A percentile compares a stretch with the other conserved stretches of the same genome.
Evolutionary conservation across 2,113 vertebrate genomes (phyloP).

Genomic region (Thinocorus orbignyianus): DNA sequence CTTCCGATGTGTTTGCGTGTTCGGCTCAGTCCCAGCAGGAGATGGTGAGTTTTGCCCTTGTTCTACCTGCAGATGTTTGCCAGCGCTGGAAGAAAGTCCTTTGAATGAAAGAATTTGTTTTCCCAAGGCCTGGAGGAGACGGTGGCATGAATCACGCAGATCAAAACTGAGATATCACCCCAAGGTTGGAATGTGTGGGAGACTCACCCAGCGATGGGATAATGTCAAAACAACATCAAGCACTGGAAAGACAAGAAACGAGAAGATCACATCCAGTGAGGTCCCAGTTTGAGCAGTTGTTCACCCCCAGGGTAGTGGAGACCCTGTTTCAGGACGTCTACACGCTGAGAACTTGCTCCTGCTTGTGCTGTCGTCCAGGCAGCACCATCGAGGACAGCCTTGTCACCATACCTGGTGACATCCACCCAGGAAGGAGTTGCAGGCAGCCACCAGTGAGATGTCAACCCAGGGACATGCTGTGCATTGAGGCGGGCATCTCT

Average conservation of each 20-base stretch:
- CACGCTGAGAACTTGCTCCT: background rate
- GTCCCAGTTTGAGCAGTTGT: background rate
- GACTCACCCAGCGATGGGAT: rapidly evolving
- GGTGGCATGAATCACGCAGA: background rate
- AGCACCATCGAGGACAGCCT: background rate
- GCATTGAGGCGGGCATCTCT: rapidly evolving
- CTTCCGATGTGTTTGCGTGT: rapidly evolving
- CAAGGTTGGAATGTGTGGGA: background rate
- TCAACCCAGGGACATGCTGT: background rate
- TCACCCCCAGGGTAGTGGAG: background rate
- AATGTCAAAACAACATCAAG: background rate
- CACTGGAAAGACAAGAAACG: background rate
- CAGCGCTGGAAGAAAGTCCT: background rate
- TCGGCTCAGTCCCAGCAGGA: background rate
- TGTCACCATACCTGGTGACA: background rate
- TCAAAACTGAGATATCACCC: background rate
- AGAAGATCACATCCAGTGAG: background rate
- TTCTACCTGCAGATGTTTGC: background rate
- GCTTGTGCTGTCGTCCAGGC: background rate
- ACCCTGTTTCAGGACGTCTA: rapidly evolving
- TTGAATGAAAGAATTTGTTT: background rate
- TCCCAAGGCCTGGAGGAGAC: background rate
- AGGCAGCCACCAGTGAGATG: background rate
- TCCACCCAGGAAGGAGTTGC: too few species aligned
- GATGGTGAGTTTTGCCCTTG: background rate